A percentile compares a stretch with the other conserved stretches of the same genome.
phyloP scores from a whole-genome alignment of 2,797 vertebrate species.

The Mus caroli region DNA sequence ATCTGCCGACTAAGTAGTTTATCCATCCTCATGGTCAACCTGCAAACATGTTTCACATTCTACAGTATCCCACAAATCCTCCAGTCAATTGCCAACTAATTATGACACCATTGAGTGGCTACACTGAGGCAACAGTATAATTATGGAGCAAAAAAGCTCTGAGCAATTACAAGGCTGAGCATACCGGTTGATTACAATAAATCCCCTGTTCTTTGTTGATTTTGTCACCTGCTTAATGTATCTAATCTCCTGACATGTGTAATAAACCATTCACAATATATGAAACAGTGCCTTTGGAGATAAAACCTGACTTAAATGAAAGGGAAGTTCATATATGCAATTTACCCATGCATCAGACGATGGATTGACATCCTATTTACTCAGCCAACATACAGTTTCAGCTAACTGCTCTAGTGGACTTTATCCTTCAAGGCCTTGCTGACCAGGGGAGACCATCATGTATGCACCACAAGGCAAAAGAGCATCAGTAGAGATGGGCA shows the following conservation, averaged over 20 bases:
- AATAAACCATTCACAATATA: slow-evolving; percentile 57
- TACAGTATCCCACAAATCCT: slow-evolving; percentile 86
- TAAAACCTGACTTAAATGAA: not conserved
- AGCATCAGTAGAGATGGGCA: not conserved
- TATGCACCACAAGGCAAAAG: not conserved
- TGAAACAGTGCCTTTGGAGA: not conserved
- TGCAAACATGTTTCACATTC: slow-evolving; percentile 82
- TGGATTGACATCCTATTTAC: not conserved
- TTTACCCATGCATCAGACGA: not conserved
- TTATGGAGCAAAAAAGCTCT: slow-evolving; percentile 85
- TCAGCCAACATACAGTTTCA: not conserved
- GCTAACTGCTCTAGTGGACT: not conserved
- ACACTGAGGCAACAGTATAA: slow-evolving; percentile 86
- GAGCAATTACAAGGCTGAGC: slow-evolving; percentile 85
- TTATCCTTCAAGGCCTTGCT: not conserved
- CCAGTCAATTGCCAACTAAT: slow-evolving; percentile 90
- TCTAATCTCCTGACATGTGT: slow-evolving; percentile 79
- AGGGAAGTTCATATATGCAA: not conserved
- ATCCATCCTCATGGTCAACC: slow-evolving; percentile 80
- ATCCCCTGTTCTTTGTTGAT: slow-evolving; percentile 84
- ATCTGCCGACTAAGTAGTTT: slow-evolving; percentile 78
- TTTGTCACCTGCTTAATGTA: slow-evolving; percentile 86
- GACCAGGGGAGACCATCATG: not conserved
- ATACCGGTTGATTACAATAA: slow-evolving; percentile 88
- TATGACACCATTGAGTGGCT: slow-evolving; percentile 88